phyloP scores from a whole-genome alignment of 2,113 vertebrate species.

The Asarcornis scutulata region DNA sequence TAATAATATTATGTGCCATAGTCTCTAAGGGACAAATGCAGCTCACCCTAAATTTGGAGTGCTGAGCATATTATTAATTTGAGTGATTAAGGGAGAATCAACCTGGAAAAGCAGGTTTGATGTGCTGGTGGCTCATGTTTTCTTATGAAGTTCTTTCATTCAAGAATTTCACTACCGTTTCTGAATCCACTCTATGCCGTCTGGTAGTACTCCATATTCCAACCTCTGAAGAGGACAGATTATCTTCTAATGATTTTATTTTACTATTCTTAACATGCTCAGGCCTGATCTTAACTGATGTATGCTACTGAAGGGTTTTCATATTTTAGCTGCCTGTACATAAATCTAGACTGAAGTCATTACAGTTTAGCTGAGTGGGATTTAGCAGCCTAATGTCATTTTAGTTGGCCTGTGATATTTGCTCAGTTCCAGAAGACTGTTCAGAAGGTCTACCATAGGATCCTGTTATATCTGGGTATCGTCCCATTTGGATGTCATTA shows the following conservation, averaged over 20 bases:
- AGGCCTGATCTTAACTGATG: neutral
- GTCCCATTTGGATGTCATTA: neutral
- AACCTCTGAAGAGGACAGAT: neutral
- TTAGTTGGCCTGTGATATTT: neutral
- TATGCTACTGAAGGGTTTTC: neutral
- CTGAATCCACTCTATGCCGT: neutral
- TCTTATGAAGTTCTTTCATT: neutral
- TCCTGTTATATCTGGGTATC: neutral
- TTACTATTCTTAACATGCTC: neutral
- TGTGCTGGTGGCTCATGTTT: neutral
- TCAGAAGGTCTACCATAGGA: neutral
- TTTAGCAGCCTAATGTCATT: neutral
- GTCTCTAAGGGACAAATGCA: neutral
- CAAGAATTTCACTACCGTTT: neutral
- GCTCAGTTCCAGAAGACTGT: neutral
- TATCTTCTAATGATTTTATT: neutral
- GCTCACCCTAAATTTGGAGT: neutral
- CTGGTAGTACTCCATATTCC: neutral
- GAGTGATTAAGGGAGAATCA: neutral
- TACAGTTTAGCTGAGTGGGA: neutral
- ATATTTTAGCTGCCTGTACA: neutral
- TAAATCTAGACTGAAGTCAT: neutral
- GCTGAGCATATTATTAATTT: neutral
- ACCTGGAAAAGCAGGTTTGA: neutral
- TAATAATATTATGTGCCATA: neutral